Conservation (phyloP, 2,888 invertebrate genomes). For the Platynereis dumerilii region DNA sequence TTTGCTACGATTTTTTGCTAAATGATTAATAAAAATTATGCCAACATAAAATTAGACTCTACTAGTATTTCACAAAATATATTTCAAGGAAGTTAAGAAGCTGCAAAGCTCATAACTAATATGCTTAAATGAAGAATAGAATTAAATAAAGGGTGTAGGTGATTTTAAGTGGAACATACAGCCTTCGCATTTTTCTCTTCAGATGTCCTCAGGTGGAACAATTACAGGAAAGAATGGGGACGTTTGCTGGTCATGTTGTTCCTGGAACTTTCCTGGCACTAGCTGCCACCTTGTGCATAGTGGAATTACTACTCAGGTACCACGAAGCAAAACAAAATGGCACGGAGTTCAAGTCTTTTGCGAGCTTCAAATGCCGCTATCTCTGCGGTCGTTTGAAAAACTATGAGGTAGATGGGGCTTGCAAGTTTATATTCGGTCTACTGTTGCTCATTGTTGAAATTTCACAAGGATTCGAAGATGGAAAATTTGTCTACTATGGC, state of each 20-base stretch:
- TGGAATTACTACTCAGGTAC: conserved; percentile 49
- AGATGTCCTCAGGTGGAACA: too few species aligned
- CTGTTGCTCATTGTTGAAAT: conserved; percentile 60
- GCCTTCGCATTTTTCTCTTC: too few species aligned
- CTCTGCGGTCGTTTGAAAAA: conserved; percentile 42
- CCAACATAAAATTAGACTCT: too few species aligned
- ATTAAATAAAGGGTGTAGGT: too few species aligned
- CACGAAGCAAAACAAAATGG: conserved; percentile 42
- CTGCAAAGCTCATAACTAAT: too few species aligned
- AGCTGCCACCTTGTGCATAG: conserved; percentile 55
- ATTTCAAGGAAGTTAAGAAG: too few species aligned
- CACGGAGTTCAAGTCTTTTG: conserved; percentile 19
- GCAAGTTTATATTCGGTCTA: conserved; percentile 46
- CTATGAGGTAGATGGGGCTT: conserved; percentile 45
- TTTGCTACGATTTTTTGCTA: too few species aligned
- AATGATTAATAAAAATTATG: too few species aligned
- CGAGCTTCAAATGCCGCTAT: conserved; percentile 37
- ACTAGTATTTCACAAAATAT: too few species aligned
- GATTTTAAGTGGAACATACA: too few species aligned
- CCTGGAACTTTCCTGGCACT: conserved; percentile 63
- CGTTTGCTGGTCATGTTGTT: conserved; percentile 64
- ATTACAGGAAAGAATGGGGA: too few species aligned
- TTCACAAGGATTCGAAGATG: conserved; percentile 58
- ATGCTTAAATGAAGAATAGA: too few species aligned
- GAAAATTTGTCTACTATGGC: conserved; percentile 56